Evolutionary conservation across 1,140 invertebrate species (phyloP), one percentile per base, ranked within the genome.

Genomic region (Bombus balteatus): DNA sequence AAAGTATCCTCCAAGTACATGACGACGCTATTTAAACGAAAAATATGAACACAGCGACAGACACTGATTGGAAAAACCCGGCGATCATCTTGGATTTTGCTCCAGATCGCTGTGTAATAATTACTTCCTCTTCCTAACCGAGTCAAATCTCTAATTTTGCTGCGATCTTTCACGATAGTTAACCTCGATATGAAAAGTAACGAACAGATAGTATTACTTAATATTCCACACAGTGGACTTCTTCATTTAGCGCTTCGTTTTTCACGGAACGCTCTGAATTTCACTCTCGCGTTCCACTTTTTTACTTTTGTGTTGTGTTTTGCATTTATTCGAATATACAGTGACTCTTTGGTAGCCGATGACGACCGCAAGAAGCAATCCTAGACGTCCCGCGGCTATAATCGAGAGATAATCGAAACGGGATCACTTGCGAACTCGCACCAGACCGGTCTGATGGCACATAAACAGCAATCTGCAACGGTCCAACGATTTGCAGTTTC

Each of bases 231-330:
- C 41, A 41, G 9, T 18, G 22, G 32, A 47, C 13, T 41, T 75
- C 32, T 34, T 53, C 41, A 1, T 22, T 18, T 32, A 6, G 0
- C 5, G n/a, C 65, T 32, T 41, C 18, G 74, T 57, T 71, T 78
- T 84, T 70, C 62, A 6, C 47, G 12, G 2, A 2, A 15, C 75
- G 82, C 3, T 62, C 32, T 34, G 25, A 80, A 85, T 85, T 85
- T 85, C 77, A 78, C 77, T 80, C 68, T 80, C 57, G 83, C 68
- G 77, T 72, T 32, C 68, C 68, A 85, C 57, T 72, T 83, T 32
- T 57, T 75, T 41, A 1, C 5, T 18, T 22, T n/a, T 57, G 3
- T 0, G 2, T 57, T 9, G 22, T 15, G 4, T 32, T 25, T 39
- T 34, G n/a, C 25, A 15, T n/a, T 72, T 1, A 2, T 25, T 78